These are phyloP conservation scores for Oncopodura yosiiana DNA, from an alignment of 1,140 invertebrate species.

Conservation along the genomic window DNA sequence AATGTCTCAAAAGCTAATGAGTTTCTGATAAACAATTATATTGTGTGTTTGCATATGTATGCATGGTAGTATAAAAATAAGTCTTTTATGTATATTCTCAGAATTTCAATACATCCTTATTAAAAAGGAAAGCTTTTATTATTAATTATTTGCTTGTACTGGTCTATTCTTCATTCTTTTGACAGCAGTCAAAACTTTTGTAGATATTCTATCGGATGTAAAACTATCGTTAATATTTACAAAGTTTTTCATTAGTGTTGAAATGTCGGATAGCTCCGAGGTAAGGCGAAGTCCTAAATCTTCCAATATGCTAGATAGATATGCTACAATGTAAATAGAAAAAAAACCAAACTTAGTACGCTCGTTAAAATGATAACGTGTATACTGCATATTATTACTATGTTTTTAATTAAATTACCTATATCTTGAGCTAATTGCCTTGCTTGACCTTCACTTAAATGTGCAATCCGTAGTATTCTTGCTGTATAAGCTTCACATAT, in stretches of 20 bases:
- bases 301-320: conserved; percentile 30
- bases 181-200: conserved; percentile 15
- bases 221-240: conserved; percentile 16
- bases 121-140: no score
- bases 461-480: conserved; percentile 22
- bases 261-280: conserved; percentile 18
- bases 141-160: no score
- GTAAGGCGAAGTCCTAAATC: conserved; percentile 27
- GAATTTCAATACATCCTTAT: no score
- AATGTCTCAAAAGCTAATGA: no score
- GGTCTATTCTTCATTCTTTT: conserved; percentile 31
- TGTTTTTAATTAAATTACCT: conserved; percentile 16
- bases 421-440: conserved; percentile 34
- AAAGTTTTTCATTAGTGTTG: conserved; percentile 30
- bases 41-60: no score
- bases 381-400: not conserved
- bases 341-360: not conserved
- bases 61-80: no score
- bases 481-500: conserved; percentile 29
- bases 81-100: no score
- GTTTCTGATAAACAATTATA: no score
- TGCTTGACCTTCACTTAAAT: conserved; percentile 30
- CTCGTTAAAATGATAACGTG: not conserved
- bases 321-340: conserved; percentile 23
- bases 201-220: conserved; percentile 19